These are phyloP conservation scores for Tretioscincus oriximinensis DNA, from an alignment of 2,113 vertebrate genomes.

Conservation along the genomic window DNA sequence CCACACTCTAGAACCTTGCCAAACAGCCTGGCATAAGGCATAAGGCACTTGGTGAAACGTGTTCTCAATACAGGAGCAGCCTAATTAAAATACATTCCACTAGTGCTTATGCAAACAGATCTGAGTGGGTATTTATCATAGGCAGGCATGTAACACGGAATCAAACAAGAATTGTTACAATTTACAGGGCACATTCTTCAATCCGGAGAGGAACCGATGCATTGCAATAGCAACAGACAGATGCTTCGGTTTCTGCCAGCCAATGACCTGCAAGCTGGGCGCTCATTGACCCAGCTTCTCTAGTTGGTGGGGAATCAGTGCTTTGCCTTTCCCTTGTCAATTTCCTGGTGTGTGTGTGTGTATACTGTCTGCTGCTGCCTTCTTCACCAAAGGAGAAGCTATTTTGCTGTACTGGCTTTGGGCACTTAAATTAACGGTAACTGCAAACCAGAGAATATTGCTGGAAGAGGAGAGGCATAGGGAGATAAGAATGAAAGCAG, in stretches of 20 bases:
- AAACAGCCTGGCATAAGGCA: too few species aligned
- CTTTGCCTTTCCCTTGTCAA: neutral
- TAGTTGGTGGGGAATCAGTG: constrained; percentile 13
- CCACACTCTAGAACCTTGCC: too few species aligned
- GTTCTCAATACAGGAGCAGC: neutral
- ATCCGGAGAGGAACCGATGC: too few species aligned
- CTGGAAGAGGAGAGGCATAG: too few species aligned
- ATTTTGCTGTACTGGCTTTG: too few species aligned
- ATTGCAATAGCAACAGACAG: neutral
- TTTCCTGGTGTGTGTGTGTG: neutral
- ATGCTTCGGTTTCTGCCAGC: neutral
- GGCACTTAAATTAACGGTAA: neutral
- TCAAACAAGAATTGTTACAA: too few species aligned
- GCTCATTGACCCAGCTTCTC: constrained; percentile 7
- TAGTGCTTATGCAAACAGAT: neutral
- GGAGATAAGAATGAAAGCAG: neutral
- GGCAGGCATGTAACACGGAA: neutral
- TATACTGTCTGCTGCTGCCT: neutral
- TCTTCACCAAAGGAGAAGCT: neutral
- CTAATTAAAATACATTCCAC: neutral
- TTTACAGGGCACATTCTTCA: neutral
- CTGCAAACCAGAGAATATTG: too few species aligned
- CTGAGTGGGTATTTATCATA: neutral
- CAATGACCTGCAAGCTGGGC: constrained; percentile 6
- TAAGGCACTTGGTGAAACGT: neutral